phyloP scores from a whole-genome alignment of 2,888 invertebrate genomes.

The Dolichopus griseipennis region DNA sequence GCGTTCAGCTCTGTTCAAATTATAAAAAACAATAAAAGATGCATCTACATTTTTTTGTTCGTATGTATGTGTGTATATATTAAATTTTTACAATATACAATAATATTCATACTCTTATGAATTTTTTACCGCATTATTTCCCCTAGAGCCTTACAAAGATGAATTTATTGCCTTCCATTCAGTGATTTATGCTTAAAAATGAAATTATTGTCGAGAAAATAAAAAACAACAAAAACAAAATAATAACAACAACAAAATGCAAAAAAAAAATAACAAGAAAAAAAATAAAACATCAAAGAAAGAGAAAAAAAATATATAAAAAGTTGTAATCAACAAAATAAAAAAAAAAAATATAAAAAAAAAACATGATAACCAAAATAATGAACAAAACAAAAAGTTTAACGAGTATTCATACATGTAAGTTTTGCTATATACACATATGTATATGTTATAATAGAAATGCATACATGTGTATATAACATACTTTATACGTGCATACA shows the following conservation, averaged over 20 bases:
- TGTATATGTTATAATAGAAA: too few species aligned
- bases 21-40: neutral
- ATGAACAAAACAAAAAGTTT: too few species aligned
- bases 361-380: too few species aligned
- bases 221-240: neutral
- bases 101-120: neutral
- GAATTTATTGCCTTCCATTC: neutral
- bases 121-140: neutral
- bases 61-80: neutral
- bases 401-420: too few species aligned
- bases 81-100: neutral
- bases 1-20: neutral
- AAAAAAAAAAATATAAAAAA: too few species aligned
- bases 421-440: too few species aligned
- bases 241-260: neutral
- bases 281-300: neutral
- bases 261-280: neutral
- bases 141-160: neutral
- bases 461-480: too few species aligned
- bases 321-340: too few species aligned
- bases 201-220: neutral
- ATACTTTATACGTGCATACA: too few species aligned
- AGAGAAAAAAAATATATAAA: too few species aligned
- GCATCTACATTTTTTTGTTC: neutral
- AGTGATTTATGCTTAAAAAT: constrained; percentile 4